phyloP scores from a whole-genome alignment of 2,797 vertebrate genomes.

The Anguilla pacifica region DNA sequence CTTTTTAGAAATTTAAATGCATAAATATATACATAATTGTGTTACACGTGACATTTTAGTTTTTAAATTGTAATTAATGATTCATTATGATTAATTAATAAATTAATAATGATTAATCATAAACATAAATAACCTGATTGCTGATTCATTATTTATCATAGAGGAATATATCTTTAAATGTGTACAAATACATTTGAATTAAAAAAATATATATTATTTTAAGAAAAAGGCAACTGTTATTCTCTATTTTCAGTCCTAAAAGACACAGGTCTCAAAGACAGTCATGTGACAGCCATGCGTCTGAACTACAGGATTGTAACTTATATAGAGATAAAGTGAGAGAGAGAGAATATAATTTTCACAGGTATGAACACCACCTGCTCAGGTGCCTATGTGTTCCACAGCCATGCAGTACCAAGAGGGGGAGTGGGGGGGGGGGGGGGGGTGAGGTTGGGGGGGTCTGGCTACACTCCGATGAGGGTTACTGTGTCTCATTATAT shows the following conservation, averaged over 20 bases:
- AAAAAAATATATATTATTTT: background rate
- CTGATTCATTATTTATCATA: background rate
- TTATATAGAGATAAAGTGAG: no score
- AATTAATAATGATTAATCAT: background rate
- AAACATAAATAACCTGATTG: background rate
- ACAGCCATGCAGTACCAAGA: constrained; percentile 45
- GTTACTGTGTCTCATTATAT: background rate
- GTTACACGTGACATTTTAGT: background rate
- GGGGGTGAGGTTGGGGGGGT: background rate
- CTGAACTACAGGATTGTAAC: constrained; percentile 3
- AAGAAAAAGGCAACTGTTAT: background rate
- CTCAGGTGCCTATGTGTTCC: background rate
- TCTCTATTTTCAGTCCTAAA: background rate
- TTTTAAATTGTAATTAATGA: background rate
- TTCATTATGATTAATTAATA: no score
- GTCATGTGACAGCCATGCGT: constrained; percentile 54
- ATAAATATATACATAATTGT: background rate
- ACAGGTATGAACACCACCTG: background rate
- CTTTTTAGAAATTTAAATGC: background rate
- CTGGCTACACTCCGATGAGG: background rate
- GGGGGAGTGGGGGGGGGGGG: constrained; percentile 15
- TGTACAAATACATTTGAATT: no score
- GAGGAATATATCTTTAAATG: background rate
- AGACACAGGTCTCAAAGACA: constrained; percentile 6
- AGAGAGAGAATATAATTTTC: no score